Evolutionary conservation across 2,888 invertebrate species (phyloP).

Genomic region (Drosophila mimetica): DNA sequence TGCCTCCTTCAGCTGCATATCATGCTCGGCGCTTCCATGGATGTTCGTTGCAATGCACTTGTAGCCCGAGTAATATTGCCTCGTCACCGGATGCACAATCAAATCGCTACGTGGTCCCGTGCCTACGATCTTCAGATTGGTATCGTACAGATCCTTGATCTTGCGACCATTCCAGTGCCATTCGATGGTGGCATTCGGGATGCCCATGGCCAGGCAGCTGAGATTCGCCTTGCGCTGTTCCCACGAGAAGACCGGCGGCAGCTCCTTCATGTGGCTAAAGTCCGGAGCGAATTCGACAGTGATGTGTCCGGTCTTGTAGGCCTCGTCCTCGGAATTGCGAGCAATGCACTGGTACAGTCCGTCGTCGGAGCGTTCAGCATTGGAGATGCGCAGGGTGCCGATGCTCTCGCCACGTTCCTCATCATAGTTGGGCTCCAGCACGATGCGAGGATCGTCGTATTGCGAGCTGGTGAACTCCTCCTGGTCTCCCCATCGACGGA

Average conservation of each 20-base stretch:
- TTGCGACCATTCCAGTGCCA: constrained; percentile 89
- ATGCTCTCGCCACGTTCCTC: constrained; percentile 86
- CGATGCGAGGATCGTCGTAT: constrained; percentile 88
- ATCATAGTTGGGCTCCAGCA: constrained; percentile 86
- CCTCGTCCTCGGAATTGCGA: constrained; percentile 90
- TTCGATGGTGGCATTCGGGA: constrained; percentile 96
- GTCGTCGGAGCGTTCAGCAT: constrained; percentile 90
- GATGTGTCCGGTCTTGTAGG: constrained; percentile 92
- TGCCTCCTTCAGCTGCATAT: constrained; percentile 91
- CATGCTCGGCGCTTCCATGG: constrained; percentile 88
- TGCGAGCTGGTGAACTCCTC: constrained; percentile 89
- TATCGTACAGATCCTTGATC: constrained; percentile 85
- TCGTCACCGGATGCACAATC: constrained; percentile 88
- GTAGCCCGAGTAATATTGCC: constrained; percentile 89
- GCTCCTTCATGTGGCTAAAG: constrained; percentile 89
- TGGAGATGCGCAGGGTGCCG: constrained; percentile 89
- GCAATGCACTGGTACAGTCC: constrained; percentile 95
- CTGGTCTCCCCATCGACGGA: constrained; percentile 89
- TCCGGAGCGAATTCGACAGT: constrained; percentile 93
- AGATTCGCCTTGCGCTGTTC: constrained; percentile 91
- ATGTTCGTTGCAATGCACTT: constrained; percentile 92
- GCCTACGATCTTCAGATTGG: constrained; percentile 86
- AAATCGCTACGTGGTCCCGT: constrained; percentile 90
- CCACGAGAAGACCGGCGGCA: constrained; percentile 93
- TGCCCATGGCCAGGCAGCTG: constrained; percentile 93